Evolutionary conservation across 2,113 vertebrate species (phyloP).

Genomic region (Spermophilus dauricus): DNA sequence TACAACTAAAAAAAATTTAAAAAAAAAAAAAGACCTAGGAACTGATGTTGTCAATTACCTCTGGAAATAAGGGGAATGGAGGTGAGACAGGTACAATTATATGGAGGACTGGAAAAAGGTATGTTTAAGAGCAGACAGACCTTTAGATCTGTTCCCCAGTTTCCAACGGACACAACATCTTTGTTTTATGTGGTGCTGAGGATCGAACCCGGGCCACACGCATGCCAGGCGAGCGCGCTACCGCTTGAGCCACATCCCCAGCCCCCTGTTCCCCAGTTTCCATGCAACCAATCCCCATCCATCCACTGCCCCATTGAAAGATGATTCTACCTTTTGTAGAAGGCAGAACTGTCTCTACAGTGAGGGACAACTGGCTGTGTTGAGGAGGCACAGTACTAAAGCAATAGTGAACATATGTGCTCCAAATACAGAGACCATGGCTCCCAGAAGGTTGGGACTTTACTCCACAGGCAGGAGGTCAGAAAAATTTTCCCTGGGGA

Average conservation of each 20-base stretch:
- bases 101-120: neutral
- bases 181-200: no score
- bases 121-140: neutral
- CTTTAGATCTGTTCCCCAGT: neutral
- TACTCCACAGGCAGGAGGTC: neutral
- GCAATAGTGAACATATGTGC: neutral
- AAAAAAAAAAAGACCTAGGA: neutral
- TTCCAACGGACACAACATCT: no score
- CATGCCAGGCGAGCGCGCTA: no score
- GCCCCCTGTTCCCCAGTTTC: neutral
- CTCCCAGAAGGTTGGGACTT: neutral
- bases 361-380: neutral
- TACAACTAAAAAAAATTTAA: no score
- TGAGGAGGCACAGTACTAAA: neutral
- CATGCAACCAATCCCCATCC: no score
- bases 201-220: no score
- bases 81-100: neutral
- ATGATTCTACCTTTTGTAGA: no score
- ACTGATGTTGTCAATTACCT: neutral
- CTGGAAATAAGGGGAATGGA: neutral
- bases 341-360: neutral
- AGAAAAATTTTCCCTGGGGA: constrained; percentile 24
- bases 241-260: no score
- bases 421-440: neutral
- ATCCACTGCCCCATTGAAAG: neutral